phyloP scores from a whole-genome alignment of 2,797 vertebrate genomes.

The Erpetoichthys calabaricus region DNA sequence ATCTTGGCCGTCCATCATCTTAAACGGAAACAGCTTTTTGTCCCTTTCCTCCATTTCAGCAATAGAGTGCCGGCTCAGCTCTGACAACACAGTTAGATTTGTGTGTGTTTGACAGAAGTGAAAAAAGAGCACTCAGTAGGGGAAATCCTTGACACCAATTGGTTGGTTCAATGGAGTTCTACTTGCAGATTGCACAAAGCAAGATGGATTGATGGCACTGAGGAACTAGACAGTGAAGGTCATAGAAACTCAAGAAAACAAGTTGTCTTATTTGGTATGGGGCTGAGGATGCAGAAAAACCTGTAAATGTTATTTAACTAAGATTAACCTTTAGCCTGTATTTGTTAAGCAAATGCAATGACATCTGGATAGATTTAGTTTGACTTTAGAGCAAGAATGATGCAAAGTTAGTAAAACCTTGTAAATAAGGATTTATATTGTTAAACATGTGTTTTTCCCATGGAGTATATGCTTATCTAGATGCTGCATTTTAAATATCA shows the following conservation, averaged over 20 bases:
- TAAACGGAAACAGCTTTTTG: slow-evolving; percentile 13
- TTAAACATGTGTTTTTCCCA: too few relatives aligned
- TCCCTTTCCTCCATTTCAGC: slow-evolving; percentile 7
- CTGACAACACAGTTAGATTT: slow-evolving; percentile 23
- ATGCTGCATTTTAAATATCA: too few relatives aligned
- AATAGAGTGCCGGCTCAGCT: slow-evolving; percentile 13
- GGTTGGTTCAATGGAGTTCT: slow-evolving; percentile 31
- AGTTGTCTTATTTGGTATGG: slow-evolving; percentile 5
- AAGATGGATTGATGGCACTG: slow-evolving; percentile 44
- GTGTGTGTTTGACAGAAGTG: slow-evolving; percentile 22
- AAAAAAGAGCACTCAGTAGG: slow-evolving; percentile 25
- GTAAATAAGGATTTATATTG: too few relatives aligned
- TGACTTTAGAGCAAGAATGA: too few relatives aligned
- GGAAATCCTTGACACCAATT: slow-evolving; percentile 41
- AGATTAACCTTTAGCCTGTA: too few relatives aligned
- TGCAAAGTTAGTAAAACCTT: too few relatives aligned
- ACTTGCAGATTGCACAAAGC: slow-evolving; percentile 25
- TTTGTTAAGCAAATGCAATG: too few relatives aligned
- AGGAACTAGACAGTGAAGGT: slow-evolving; percentile 45
- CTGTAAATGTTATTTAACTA: too few relatives aligned
- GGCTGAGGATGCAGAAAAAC: slow-evolving; percentile 27
- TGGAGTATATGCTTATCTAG: too few relatives aligned
- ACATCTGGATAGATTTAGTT: too few relatives aligned
- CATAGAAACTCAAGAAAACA: slow-evolving; percentile 24
- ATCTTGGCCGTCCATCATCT: not conserved